Evolutionary conservation across 2,797 vertebrate species (phyloP).

Genomic region (Paramormyrops hopkinsi): DNA sequence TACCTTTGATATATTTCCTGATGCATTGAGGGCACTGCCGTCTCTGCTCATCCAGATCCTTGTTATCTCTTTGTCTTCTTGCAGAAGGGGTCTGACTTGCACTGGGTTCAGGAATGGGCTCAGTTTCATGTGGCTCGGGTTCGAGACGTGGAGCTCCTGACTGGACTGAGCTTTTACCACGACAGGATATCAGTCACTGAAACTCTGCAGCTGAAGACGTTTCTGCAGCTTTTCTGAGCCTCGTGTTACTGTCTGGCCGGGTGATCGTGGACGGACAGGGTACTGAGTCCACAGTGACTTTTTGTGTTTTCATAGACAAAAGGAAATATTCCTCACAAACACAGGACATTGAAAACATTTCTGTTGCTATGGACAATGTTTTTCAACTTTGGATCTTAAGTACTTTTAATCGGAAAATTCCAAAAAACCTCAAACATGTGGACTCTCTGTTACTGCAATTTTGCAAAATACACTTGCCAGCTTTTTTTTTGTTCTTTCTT

Average conservation of each 20-base stretch:
- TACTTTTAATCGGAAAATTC: conserved; percentile 24
- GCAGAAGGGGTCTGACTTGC: conserved; percentile 52
- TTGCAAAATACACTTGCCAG: conserved; percentile 16
- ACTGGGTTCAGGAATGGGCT: conserved; percentile 77
- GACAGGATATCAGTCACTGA: conserved; percentile 64
- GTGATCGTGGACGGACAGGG: background rate
- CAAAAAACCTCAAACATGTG: conserved; percentile 25
- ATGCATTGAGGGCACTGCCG: background rate
- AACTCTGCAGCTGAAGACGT: conserved; percentile 82
- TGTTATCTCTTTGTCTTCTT: background rate
- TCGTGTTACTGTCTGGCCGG: background rate
- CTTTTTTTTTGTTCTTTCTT: conserved; percentile 12
- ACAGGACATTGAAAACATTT: conserved; percentile 5
- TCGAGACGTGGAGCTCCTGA: conserved; percentile 82
- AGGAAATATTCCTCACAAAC: background rate
- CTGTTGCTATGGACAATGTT: conserved; percentile 24
- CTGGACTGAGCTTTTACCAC: conserved; percentile 89
- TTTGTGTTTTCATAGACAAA: conserved; percentile 16
- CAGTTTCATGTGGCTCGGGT: conserved; percentile 72
- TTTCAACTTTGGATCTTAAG: conserved; percentile 18
- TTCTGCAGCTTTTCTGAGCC: conserved; percentile 62
- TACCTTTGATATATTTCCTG: background rate
- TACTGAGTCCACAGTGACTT: background rate
- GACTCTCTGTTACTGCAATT: conserved; percentile 22
- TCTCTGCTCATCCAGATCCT: background rate